Percentiles rank a stretch among this genome's conserved stretches.
Conservation (phyloP, 1,140 invertebrate species). For the Campoletis sonorensis region DNA sequence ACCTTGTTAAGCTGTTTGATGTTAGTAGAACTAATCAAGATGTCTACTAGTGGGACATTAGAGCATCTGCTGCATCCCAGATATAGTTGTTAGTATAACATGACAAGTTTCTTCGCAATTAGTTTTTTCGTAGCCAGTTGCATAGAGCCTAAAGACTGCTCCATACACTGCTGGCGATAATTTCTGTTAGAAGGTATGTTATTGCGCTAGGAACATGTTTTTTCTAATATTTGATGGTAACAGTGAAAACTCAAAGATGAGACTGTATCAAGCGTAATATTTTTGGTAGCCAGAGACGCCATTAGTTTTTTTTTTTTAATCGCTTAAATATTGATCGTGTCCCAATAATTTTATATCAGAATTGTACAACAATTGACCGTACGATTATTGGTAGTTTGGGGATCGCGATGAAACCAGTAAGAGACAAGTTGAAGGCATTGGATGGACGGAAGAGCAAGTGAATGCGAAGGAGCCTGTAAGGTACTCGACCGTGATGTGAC, state of each 20-base stretch:
- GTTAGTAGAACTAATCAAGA: background rate
- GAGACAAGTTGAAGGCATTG: background rate
- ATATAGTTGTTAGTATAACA: background rate
- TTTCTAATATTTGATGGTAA: no score
- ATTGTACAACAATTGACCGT: no score
- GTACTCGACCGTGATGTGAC: slow-evolving; percentile 22
- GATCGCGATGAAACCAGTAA: background rate
- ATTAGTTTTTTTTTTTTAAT: no score
- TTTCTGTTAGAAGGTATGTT: no score
- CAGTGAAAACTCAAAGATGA: no score
- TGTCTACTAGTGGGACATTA: background rate
- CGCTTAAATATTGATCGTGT: no score
- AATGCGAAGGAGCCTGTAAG: background rate
- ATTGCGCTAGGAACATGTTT: no score
- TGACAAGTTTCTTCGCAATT: background rate
- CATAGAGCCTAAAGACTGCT: background rate
- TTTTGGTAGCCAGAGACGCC: no score
- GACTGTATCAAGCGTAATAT: no score
- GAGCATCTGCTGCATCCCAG: background rate
- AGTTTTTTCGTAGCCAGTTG: no score
- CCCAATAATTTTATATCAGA: no score
- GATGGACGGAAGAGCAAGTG: background rate
- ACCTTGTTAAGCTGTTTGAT: background rate
- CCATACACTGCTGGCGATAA: no score
- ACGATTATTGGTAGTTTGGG: background rate